Percentiles rank a stretch among this genome's conserved stretches.
Conservation (phyloP, 2,113 vertebrate genomes). For the Atrichornis clamosus region DNA sequence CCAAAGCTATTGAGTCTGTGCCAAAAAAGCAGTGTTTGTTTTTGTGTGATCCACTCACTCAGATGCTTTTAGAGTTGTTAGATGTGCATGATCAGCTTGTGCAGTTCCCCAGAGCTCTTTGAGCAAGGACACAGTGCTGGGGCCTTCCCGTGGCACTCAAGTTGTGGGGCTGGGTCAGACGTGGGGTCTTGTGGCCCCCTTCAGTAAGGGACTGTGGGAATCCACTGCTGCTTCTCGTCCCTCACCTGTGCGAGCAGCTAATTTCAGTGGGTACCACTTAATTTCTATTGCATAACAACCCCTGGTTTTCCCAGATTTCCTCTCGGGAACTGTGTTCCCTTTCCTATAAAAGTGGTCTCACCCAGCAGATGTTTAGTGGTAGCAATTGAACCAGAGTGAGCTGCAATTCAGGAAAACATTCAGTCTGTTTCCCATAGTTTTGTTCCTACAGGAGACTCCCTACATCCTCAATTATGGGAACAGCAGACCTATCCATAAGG, state of each 20-base stretch:
- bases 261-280: background rate
- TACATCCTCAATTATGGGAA: background rate
- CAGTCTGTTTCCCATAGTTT: background rate
- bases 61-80: background rate
- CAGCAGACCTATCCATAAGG: background rate
- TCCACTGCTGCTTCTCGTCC: background rate
- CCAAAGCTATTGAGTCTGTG: background rate
- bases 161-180: background rate
- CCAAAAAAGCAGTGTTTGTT: background rate
- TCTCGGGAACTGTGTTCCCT: background rate
- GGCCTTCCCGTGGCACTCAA: background rate
- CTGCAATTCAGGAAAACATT: background rate
- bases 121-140: background rate
- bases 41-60: background rate
- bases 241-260: background rate
- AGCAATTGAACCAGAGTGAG: background rate
- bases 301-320: background rate
- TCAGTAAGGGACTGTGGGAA: no score
- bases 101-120: background rate
- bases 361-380: background rate
- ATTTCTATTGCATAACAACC: background rate
- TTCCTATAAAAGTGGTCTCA: background rate
- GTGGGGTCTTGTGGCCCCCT: background rate
- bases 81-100: background rate
- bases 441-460: background rate